These are phyloP conservation scores for Uria lomvia DNA, from an alignment of 2,113 vertebrate genomes.

Conservation along the genomic window DNA sequence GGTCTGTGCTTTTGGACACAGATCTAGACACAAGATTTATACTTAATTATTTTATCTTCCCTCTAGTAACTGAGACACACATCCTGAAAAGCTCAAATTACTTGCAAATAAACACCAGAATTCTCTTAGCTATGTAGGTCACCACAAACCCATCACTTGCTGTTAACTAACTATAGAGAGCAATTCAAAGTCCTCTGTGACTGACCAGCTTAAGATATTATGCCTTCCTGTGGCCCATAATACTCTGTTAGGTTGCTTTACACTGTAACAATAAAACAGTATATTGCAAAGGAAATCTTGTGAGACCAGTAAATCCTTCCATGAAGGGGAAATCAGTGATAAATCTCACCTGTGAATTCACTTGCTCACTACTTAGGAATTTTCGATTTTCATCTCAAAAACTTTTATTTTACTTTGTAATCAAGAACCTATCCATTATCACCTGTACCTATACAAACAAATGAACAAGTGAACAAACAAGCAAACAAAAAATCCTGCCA, in stretches of 20 bases:
- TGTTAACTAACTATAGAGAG: neutral
- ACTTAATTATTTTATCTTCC: slow-evolving; percentile 3
- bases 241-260: neutral
- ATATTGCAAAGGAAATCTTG: neutral
- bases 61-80: neutral
- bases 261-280: neutral
- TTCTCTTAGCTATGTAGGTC: neutral
- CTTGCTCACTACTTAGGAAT: neutral
- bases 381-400: neutral
- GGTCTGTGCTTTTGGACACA: neutral
- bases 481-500: neutral
- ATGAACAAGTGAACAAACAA: neutral
- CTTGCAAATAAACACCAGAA: slow-evolving; percentile 6
- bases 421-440: neutral
- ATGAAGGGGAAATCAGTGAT: neutral
- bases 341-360: neutral
- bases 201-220: neutral
- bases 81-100: neutral
- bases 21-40: neutral
- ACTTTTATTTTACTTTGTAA: neutral
- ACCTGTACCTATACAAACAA: neutral
- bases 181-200: neutral
- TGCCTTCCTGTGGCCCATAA: neutral
- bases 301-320: neutral
- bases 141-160: neutral